Conservation (phyloP, 2,888 invertebrate species). For the Deroplatys truncata region DNA sequence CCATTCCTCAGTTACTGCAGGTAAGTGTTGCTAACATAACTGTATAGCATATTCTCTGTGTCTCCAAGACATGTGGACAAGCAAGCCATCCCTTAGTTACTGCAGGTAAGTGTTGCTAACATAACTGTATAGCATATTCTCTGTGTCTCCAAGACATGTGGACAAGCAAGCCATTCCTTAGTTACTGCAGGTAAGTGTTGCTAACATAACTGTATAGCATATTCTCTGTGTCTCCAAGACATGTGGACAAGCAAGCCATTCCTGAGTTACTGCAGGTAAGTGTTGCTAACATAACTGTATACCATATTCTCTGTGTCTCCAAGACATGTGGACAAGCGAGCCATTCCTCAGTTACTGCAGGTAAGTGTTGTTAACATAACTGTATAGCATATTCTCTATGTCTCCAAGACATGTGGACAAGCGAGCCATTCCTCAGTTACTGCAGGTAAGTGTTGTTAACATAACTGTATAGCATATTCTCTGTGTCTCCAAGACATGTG, state of each 20-base stretch:
- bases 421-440: slow-evolving; percentile 58
- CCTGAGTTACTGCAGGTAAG: slow-evolving; percentile 66
- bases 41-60: too few species aligned
- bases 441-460: slow-evolving; percentile 53
- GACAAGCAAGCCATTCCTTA: slow-evolving; percentile 53
- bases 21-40: slow-evolving; percentile 43
- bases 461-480: background rate
- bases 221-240: slow-evolving; percentile 33
- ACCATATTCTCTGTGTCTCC: slow-evolving; percentile 24
- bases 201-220: background rate
- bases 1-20: slow-evolving; percentile 65
- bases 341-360: slow-evolving; percentile 65
- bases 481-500: slow-evolving; percentile 33
- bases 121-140: background rate
- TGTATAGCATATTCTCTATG: too few species aligned
- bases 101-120: slow-evolving; percentile 53
- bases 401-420: slow-evolving; percentile 35
- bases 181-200: slow-evolving; percentile 59
- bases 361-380: slow-evolving; percentile 43
- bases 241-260: slow-evolving; percentile 45
- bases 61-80: slow-evolving; percentile 35
- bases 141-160: slow-evolving; percentile 33
- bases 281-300: background rate
- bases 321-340: slow-evolving; percentile 38
- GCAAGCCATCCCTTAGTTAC: slow-evolving; percentile 58